Conservation (phyloP, 2,888 invertebrate species). For the Neria commutata region DNA sequence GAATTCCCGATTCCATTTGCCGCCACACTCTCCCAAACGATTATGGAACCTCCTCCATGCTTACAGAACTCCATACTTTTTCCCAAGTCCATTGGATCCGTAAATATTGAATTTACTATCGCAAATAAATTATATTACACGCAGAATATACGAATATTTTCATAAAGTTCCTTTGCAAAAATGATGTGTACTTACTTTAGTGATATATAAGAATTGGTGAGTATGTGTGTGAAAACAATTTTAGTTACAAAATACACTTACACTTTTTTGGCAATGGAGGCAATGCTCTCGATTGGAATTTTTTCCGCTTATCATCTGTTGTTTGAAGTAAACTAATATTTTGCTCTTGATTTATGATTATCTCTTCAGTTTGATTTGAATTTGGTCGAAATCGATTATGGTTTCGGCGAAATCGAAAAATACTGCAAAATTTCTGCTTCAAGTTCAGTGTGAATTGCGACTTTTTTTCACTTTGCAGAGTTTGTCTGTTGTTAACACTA, state of each 20-base stretch:
- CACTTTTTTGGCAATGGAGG: constrained; percentile 70
- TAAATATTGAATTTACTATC: too few species aligned
- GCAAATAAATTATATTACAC: too few species aligned
- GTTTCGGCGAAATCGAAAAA: constrained; percentile 73
- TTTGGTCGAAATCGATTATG: constrained; percentile 52
- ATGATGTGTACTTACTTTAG: too few species aligned
- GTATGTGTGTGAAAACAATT: too few species aligned
- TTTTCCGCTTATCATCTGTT: constrained; percentile 56
- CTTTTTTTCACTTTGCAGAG: constrained; percentile 66
- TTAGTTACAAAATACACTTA: constrained; percentile 42
- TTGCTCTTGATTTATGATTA: constrained; percentile 35
- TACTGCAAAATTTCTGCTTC: constrained; percentile 84
- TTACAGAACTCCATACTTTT: too few species aligned
- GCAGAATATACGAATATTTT: too few species aligned
- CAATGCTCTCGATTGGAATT: constrained; percentile 70
- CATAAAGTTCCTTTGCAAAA: too few species aligned
- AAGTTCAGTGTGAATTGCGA: constrained; percentile 76
- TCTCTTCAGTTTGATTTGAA: constrained; percentile 35
- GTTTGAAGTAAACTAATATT: constrained; percentile 33
- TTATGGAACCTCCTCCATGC: too few species aligned
- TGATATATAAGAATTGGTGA: background rate
- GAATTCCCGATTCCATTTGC: too few species aligned
- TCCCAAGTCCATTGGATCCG: too few species aligned
- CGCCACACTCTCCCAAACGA: too few species aligned
- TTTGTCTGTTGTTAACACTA: constrained; percentile 46